Evolutionary conservation across 2,797 vertebrate species (phyloP), one percentile per base, ranked within the genome.

Genomic region (Ctenopoma kingsleyae): DNA sequence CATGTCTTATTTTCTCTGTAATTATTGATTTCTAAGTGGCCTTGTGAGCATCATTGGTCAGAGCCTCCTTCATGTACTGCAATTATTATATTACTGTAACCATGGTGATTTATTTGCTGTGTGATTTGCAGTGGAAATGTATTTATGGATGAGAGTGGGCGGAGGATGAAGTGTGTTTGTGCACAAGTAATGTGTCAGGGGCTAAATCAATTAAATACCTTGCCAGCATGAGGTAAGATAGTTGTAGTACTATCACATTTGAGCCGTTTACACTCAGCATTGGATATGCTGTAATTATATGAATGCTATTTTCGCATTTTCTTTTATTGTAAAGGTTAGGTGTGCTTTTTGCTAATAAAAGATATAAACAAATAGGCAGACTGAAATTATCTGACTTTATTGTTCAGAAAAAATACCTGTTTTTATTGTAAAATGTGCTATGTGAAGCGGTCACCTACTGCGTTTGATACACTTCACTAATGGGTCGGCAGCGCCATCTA

Each of bases 21-120:
- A 84, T 84, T 60, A 83, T 74, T 6, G 54, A 75, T 82, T 82
- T 80, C 78, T 78, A 61, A 81, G 84, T 63, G 71, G 83, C 74
- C 43, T 74, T 50, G 53, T 46, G 17, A 74, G 78, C 75, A 57
- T 72, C 81, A 75, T 87, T 74, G 80, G 65, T 85, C 85, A 83
- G 74, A 82, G 56, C 44, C 67, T 75, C 52, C 67, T 83, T 71
- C 56, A 69, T 75, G 67, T 60, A 50, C 69, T 6, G 53, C 74
- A 84, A 84, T 91, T 87, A 91, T 88, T 85, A 79, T 41, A 88
- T 91, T 90, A 83, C 72, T 47, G 90, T 86, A 82, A 86, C 90
- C 86, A 92, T 89, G 87, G 90, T 73, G 83, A 91, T 88, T 78
- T 87, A 87, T 87, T 81, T 86, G 68, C 80, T 75, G 64, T 66